phyloP scores from a whole-genome alignment of 2,113 vertebrate species.

The Ceratotherium simum region DNA sequence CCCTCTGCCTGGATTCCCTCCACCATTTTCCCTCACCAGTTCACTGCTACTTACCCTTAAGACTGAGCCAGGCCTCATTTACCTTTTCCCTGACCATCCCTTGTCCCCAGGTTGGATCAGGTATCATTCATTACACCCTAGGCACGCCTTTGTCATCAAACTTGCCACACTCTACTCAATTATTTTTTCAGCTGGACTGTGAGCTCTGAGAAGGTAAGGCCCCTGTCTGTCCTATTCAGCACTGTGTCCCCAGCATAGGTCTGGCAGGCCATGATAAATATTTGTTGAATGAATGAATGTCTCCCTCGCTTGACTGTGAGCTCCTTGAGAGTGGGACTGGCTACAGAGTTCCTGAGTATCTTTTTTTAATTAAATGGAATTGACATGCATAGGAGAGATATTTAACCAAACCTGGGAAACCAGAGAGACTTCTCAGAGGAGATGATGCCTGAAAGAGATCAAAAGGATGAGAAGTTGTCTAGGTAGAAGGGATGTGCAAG shows the following conservation, averaged over 20 bases:
- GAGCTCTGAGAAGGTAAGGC: neutral
- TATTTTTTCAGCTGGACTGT: neutral
- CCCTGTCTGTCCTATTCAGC: neutral
- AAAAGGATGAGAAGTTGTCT: neutral
- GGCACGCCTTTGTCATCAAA: neutral
- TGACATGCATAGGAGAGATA: neutral
- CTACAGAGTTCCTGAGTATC: neutral
- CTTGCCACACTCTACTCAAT: neutral
- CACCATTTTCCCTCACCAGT: neutral
- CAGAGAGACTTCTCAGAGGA: neutral
- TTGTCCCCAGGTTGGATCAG: neutral
- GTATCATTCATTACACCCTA: neutral
- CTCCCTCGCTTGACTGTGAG: neutral
- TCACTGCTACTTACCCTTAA: neutral
- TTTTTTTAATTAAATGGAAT: conserved; percentile 10
- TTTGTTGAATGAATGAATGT: conserved; percentile 24
- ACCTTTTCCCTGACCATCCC: neutral
- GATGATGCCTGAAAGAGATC: neutral
- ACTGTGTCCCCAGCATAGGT: neutral
- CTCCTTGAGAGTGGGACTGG: neutral
- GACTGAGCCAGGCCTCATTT: neutral
- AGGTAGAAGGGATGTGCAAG: neutral
- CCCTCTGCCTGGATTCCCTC: neutral
- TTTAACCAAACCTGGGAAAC: conserved; percentile 8
- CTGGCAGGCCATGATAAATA: neutral